Conservation (phyloP, 2,113 vertebrate species). For the Cettia cetti region DNA sequence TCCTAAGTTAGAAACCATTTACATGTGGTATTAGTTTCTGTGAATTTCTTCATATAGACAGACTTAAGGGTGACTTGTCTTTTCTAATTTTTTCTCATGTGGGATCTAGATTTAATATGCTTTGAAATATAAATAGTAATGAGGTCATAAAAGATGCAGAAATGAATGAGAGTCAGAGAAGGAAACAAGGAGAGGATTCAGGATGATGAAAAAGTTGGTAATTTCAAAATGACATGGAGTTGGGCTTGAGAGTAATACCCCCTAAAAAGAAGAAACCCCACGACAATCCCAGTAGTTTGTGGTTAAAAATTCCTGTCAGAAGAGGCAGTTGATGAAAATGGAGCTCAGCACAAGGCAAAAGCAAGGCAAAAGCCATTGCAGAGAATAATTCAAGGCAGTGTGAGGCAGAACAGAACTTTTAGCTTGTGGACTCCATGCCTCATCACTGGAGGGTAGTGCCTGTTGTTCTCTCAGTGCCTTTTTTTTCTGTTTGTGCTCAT, state of each 20-base stretch:
- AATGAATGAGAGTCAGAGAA: not conserved
- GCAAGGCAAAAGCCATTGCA: not conserved
- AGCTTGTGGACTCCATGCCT: rapidly evolving
- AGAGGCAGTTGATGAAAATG: not conserved
- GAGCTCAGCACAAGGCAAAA: not conserved
- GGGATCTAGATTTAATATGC: not conserved
- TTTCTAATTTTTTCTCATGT: not conserved
- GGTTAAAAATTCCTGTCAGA: not conserved
- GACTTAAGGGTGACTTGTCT: not conserved
- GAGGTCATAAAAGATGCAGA: not conserved
- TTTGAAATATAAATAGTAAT: conserved; percentile 16
- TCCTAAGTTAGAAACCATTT: not conserved
- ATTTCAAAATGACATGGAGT: not conserved
- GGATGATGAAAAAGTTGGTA: not conserved
- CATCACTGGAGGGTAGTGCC: not conserved
- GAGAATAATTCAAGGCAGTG: not conserved
- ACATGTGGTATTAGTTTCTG: not conserved
- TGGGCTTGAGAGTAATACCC: not conserved
- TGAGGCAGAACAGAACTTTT: not conserved
- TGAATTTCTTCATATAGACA: not conserved
- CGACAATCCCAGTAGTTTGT: not conserved
- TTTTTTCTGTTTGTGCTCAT: not conserved
- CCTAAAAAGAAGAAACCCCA: not conserved
- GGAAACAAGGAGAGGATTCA: not conserved
- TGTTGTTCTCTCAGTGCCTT: not conserved